Evolutionary conservation across 2,888 invertebrate genomes (phyloP).

Genomic region (Lasioglossum oenotherae): DNA sequence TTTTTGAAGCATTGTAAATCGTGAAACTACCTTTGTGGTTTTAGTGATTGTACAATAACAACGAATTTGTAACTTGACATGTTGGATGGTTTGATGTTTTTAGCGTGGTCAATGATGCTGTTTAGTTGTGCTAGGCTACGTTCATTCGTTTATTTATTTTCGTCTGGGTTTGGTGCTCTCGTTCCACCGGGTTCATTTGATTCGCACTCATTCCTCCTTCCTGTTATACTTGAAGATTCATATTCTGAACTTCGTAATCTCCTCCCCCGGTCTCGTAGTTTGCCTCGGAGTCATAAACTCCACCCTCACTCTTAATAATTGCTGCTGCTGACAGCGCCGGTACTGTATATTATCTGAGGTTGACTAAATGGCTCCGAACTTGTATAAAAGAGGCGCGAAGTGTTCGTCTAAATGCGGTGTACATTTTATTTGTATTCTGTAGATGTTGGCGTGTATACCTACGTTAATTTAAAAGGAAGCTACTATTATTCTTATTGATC

Average conservation of each 20-base stretch:
- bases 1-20: neutral
- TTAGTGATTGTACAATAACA: neutral
- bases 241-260: slow-evolving; percentile 12
- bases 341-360: slow-evolving; percentile 17
- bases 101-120: neutral
- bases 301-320: slow-evolving; percentile 19
- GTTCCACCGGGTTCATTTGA: slow-evolving; percentile 6
- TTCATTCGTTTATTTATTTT: neutral
- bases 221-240: slow-evolving; percentile 14
- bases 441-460: neutral
- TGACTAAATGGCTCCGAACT: slow-evolving; percentile 25
- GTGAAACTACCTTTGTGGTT: neutral
- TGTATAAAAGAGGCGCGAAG: neutral
- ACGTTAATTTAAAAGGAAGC: neutral
- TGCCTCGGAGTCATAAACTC: slow-evolving; percentile 13
- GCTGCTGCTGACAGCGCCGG: neutral
- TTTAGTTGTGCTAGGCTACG: neutral
- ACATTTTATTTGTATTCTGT: neutral
- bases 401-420: neutral
- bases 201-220: neutral
- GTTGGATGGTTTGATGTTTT: neutral
- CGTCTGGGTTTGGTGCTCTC: neutral
- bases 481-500: neutral
- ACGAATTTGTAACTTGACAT: neutral
- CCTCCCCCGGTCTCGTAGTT: neutral